Conservation (phyloP, 2,888 invertebrate genomes). For the Scaptomyza polygonia region DNA sequence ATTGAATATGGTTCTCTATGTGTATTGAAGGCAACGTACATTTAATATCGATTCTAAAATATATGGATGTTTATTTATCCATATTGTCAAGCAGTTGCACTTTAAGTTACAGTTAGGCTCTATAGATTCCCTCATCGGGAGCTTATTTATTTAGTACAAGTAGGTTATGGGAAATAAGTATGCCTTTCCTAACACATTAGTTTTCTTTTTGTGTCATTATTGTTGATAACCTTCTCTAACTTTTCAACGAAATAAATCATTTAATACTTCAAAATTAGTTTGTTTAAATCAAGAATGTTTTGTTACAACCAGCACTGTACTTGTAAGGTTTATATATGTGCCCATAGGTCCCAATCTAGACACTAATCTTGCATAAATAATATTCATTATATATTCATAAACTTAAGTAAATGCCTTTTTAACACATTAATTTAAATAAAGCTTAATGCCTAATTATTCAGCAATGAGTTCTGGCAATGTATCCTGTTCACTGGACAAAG, state of each 20-base stretch:
- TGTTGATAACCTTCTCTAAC: too few relatives aligned
- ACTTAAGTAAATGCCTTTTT: conserved; percentile 51
- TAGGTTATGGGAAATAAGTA: not conserved
- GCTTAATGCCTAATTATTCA: conserved; percentile 26
- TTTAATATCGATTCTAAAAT: conserved; percentile 37
- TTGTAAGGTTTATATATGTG: not conserved
- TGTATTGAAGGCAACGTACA: conserved; percentile 53
- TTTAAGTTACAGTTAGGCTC: conserved; percentile 41
- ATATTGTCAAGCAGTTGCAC: conserved; percentile 52
- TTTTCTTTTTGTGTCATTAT: not conserved
- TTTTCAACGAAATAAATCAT: too few relatives aligned
- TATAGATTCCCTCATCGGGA: conserved; percentile 12
- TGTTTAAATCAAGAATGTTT: too few relatives aligned
- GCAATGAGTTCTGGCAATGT: conserved; percentile 20
- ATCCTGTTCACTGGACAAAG: conserved; percentile 63
- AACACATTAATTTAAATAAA: conserved; percentile 36
- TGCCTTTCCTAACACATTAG: not conserved
- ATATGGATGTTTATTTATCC: conserved; percentile 19
- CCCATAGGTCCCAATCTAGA: not conserved
- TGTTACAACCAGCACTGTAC: conserved; percentile 11
- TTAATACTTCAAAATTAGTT: too few relatives aligned
- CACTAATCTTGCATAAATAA: conserved; percentile 6
- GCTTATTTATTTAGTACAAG: conserved; percentile 16
- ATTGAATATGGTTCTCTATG: conserved; percentile 31
- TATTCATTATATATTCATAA: conserved; percentile 1